Percentiles rank a stretch among this genome's conserved stretches.
These are phyloP conservation scores for Lasius platythorax DNA, from an alignment of 2,888 invertebrate genomes.

Conservation along the genomic window DNA sequence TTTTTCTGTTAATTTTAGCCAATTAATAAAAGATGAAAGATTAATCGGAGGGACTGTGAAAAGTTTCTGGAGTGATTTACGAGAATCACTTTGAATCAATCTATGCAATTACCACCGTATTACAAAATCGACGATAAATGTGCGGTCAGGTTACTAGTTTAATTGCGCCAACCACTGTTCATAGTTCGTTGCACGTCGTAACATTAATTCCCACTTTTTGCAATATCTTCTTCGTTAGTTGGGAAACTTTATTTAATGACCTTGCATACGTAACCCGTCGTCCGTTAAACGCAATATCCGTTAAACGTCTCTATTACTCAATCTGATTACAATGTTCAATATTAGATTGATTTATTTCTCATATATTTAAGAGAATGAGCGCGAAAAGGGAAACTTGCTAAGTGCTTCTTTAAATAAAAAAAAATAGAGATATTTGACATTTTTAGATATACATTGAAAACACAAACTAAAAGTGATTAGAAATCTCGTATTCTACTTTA, in stretches of 20 bases:
- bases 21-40: background rate
- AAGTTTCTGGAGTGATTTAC: background rate
- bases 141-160: background rate
- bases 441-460: background rate
- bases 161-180: slow-evolving; percentile 1
- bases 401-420: background rate
- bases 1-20: background rate
- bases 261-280: background rate
- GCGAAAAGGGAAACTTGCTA: background rate
- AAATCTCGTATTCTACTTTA: background rate
- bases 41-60: background rate
- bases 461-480: background rate
- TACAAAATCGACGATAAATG: slow-evolving; percentile 4
- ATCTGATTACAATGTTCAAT: background rate
- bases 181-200: background rate
- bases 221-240: background rate
- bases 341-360: background rate
- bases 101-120: background rate
- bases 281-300: background rate
- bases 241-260: background rate
- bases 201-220: background rate
- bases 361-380: background rate
- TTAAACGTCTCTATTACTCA: background rate
- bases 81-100: slow-evolving; percentile 10
- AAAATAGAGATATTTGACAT: background rate